Evolutionary conservation across 2,113 vertebrate genomes (phyloP), one percentile per base, ranked within the genome.

Genomic region (Mus pahari): DNA sequence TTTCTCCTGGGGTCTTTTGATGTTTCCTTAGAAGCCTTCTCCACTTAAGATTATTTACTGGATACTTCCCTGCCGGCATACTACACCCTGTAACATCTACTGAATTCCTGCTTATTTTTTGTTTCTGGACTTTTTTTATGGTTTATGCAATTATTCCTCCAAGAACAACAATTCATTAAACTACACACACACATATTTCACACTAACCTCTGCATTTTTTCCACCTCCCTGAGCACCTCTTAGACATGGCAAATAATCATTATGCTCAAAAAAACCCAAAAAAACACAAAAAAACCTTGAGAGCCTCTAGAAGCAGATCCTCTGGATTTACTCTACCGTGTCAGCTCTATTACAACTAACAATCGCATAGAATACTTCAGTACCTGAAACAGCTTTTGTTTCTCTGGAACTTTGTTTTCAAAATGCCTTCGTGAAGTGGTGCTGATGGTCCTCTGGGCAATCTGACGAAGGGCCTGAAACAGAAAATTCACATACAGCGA

Each of bases 301-400:
- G 12, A 12, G 77, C 55, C 12, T 74, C 36, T 68, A 79, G 8
- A 62, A 91, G 33, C 58, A 90, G 17, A 73, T 9, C n/a, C 19
- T 83, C 90, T 73, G 91, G 19, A 84, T 84, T 84, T 86, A 62
- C 45, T 45, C 75, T 5, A 94, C 22, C 13, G 93, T 95, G 60
- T 89, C 62, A 20, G 73, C 64, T 74, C 50, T 55, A 70, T 79
- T 74, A 92, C 26, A 90, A 95, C 3, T 70, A 92, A 89, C 33
- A 86, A n/a, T 24, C 36, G 79, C 9, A 9, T 11, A 64, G 62
- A 64, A 96, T 87, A 79, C 50, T 87, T 87, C 73, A 62, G 64
- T 98, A 99, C 99, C 99, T 99, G 99, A 84, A 99, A 99, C 31
- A 98, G 14, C 95, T 99, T 99, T 98, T 99, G 99, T 42, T 99